A percentile compares a stretch with the other conserved stretches of the same genome.
phyloP scores from a whole-genome alignment of 1,140 invertebrate species.

The Hypsibius dujardini region DNA sequence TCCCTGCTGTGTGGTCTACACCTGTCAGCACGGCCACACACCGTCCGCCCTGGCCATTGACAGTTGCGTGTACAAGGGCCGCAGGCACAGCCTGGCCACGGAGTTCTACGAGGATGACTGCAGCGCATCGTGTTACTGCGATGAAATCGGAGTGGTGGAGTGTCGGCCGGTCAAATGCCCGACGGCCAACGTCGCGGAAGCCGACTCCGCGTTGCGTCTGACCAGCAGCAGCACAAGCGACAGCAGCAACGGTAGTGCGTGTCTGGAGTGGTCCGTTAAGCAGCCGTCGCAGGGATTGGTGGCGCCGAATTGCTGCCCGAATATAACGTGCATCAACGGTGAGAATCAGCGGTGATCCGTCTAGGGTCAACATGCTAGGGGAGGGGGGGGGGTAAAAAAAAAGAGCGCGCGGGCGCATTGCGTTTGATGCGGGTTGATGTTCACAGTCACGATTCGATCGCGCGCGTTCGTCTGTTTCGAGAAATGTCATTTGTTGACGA shows the following conservation, averaged over 20 bases:
- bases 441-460: too few relatives aligned
- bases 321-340: slow-evolving; percentile 12
- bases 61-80: slow-evolving; percentile 5
- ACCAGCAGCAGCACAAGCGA: neutral
- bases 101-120: slow-evolving; percentile 11
- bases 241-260: neutral
- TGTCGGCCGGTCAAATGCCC: slow-evolving; percentile 12
- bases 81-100: neutral
- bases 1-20: slow-evolving; percentile 14
- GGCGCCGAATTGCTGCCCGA: slow-evolving; percentile 7
- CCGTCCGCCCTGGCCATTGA: neutral
- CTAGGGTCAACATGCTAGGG: too few relatives aligned
- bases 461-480: neutral
- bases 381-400: too few relatives aligned
- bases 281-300: neutral
- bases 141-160: slow-evolving; percentile 12
- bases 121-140: neutral
- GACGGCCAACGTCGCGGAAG: too few relatives aligned
- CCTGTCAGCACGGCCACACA: neutral
- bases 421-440: too few relatives aligned
- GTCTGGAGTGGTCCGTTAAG: neutral
- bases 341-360: neutral
- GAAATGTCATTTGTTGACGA: neutral
- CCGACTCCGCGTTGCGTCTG: too few relatives aligned
- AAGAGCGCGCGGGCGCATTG: too few relatives aligned